phyloP scores from a whole-genome alignment of 2,888 invertebrate species.

The Diachrysia chrysitis region DNA sequence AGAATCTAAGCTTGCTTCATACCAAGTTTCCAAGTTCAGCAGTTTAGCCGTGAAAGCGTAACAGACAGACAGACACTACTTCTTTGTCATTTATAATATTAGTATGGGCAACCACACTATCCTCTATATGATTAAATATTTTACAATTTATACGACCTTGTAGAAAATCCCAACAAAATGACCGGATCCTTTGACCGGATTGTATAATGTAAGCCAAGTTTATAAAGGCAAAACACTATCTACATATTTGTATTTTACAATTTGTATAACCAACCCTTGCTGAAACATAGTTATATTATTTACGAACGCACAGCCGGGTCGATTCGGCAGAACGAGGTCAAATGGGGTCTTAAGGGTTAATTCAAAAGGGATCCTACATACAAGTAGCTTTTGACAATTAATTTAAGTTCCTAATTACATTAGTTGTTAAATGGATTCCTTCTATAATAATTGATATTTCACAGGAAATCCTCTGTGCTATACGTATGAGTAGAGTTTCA shows the following conservation, averaged over 20 bases:
- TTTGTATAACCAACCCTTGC: background rate
- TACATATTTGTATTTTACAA: background rate
- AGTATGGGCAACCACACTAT: background rate
- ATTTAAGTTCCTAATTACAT: constrained; percentile 42
- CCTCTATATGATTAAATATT: background rate
- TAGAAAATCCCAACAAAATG: background rate
- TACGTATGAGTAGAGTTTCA: too few relatives aligned
- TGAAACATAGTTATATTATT: constrained; percentile 43
- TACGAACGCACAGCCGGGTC: constrained; percentile 36
- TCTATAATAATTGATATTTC: constrained; percentile 13
- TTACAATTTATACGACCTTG: background rate
- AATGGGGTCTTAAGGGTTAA: constrained; percentile 44
- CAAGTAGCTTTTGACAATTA: constrained; percentile 21
- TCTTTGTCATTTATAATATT: too few relatives aligned
- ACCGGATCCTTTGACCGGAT: constrained; percentile 4
- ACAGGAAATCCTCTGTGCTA: background rate
- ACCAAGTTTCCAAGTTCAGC: too few relatives aligned
- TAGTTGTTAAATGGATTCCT: constrained; percentile 13
- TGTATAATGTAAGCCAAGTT: background rate
- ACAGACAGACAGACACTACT: too few relatives aligned
- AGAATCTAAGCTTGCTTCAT: too few relatives aligned
- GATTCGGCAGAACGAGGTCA: constrained; percentile 36
- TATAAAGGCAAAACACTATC: background rate
- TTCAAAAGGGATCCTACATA: constrained; percentile 35
- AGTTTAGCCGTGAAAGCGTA: too few relatives aligned